Conservation (phyloP, 2,888 invertebrate genomes). For the Amaurobius ferox region DNA sequence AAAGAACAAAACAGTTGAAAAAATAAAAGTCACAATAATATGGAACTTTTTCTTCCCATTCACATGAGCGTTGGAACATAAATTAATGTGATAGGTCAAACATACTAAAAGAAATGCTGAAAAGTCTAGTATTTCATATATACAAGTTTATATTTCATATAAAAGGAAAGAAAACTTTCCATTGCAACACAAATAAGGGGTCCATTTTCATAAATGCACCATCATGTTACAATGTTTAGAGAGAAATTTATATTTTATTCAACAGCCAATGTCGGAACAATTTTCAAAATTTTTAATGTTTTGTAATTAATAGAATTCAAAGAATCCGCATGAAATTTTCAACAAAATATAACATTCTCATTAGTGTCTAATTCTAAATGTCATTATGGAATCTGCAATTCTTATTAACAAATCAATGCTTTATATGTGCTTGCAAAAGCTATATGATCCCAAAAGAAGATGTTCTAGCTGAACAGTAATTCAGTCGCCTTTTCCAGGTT, state of each 20-base stretch:
- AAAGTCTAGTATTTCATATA: not conserved
- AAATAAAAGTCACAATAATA: constrained; percentile 14
- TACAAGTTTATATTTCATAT: not conserved
- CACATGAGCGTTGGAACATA: not conserved
- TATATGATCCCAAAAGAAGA: not conserved
- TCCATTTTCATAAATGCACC: not conserved
- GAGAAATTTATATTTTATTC: not conserved
- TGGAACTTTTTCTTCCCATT: not conserved
- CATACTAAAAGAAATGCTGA: not conserved
- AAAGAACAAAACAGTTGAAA: constrained; percentile 11
- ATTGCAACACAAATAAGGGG: not conserved
- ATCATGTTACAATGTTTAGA: too few relatives aligned
- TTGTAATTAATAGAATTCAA: not conserved
- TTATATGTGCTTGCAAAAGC: constrained; percentile 12
- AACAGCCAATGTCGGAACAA: not conserved
- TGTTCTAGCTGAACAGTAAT: constrained; percentile 86
- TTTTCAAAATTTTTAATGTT: not conserved
- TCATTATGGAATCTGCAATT: constrained; percentile 14
- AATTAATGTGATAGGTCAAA: not conserved
- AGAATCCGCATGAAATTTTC: not conserved
- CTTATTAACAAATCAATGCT: constrained; percentile 11
- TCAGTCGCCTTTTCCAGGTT: constrained; percentile 94
- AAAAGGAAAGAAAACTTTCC: constrained; percentile 15
- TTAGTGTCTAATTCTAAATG: constrained; percentile 14
- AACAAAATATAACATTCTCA: constrained; percentile 7